Conservation (phyloP, 2,797 vertebrate species). For the Capromys pilorides region DNA sequence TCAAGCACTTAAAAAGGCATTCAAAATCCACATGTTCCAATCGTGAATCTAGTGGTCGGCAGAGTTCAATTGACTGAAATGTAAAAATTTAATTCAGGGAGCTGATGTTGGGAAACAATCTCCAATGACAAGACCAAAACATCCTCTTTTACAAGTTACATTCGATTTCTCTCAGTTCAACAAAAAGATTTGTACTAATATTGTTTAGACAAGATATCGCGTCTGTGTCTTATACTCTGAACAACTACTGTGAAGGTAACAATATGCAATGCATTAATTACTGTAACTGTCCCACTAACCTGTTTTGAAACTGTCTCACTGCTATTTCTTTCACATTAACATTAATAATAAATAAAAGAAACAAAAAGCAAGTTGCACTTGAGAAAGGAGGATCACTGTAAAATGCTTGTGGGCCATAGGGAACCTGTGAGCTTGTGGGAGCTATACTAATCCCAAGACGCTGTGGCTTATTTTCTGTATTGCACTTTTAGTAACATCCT, state of each 20-base stretch:
- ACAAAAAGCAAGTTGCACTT: background rate
- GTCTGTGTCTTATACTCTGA: no score
- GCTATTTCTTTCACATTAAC: no score
- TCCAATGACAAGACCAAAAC: background rate
- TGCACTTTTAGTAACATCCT: background rate
- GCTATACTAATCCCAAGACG: background rate
- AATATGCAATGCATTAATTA: no score
- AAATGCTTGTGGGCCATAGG: background rate
- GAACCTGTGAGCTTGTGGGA: background rate
- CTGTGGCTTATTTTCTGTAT: background rate
- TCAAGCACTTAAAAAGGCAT: constrained; percentile 94
- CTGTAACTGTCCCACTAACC: no score
- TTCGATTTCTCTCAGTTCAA: no score
- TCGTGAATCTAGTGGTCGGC: constrained; percentile 94
- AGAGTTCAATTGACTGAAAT: constrained; percentile 93
- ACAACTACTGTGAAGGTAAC: no score
- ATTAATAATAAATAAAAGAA: no score
- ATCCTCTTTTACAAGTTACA: background rate
- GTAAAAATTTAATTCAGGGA: background rate
- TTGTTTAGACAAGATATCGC: no score
- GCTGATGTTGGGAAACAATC: background rate
- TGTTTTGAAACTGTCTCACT: no score
- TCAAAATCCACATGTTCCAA: constrained; percentile 97
- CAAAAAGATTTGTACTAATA: no score
- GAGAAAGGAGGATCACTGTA: background rate